phyloP scores from a whole-genome alignment of 1,140 invertebrate species.

The Tribolium madens region DNA sequence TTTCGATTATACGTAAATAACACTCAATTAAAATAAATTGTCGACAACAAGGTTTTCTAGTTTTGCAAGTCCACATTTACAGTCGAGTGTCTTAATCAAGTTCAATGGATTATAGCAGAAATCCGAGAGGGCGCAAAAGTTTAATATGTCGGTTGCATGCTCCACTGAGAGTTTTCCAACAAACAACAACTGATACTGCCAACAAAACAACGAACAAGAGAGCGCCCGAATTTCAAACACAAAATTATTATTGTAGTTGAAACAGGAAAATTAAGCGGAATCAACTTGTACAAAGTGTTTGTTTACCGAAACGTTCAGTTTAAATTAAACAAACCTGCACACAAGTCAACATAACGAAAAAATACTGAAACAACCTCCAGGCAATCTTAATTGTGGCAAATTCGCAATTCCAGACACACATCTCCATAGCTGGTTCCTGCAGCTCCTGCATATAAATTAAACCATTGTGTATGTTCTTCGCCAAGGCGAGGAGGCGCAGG shows the following conservation, averaged over 20 bases:
- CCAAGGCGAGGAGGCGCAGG: slow-evolving; percentile 38
- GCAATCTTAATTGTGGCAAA: neutral
- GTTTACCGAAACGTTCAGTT: slow-evolving; percentile 23
- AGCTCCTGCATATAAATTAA: slow-evolving; percentile 45
- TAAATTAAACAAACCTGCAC: slow-evolving; percentile 25
- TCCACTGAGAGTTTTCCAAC: slow-evolving; percentile 28
- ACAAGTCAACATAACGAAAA: neutral
- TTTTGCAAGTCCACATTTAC: slow-evolving; percentile 1
- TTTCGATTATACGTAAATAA: slow-evolving; percentile 10
- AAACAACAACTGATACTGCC: slow-evolving; percentile 12
- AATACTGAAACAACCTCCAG: neutral
- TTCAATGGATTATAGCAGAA: neutral
- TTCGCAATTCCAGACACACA: slow-evolving; percentile 38
- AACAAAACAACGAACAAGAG: slow-evolving; percentile 19
- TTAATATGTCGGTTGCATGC: slow-evolving; percentile 36
- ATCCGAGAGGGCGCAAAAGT: slow-evolving; percentile 19
- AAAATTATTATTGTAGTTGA: slow-evolving; percentile 21
- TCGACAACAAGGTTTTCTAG: slow-evolving; percentile 7
- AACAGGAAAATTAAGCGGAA: too few species aligned
- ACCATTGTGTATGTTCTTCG: slow-evolving; percentile 28
- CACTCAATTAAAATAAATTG: slow-evolving; percentile 21
- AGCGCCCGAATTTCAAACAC: slow-evolving; percentile 15
- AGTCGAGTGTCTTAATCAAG: slow-evolving; percentile 16
- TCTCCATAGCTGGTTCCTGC: slow-evolving; percentile 29
- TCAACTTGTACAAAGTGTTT: slow-evolving; percentile 24